Base-by-base conservation (phyloP, 2,888 invertebrate species). In the Tryphoninae sp. region DNA sequence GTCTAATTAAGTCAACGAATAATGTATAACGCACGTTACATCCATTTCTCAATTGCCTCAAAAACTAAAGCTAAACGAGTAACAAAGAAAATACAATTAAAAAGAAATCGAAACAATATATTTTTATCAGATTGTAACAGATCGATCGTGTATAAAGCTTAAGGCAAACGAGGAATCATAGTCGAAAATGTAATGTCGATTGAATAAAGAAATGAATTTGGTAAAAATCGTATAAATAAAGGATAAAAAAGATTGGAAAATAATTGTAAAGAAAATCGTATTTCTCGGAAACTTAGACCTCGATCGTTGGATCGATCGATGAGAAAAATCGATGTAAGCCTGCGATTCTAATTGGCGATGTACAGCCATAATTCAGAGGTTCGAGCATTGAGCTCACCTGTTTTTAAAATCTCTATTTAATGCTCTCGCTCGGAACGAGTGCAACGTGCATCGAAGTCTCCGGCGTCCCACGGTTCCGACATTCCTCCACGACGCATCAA, bases 371-470 rank as follows among this genome's bases (percentile, higher is more conserved):
- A 13, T 6, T 26, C 51, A 49, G 23, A 22, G 26, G 4, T 13
- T 71, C 13, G 13, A 71, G 45, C 58, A 58, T 58, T 26, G 71
- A 58, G 59, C 16, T 45, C 71, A 26, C 45, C 45, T 23, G 7
- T 13, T 22, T 9, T 6, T 58, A 26, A 68, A 33, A 40, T 6
- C 55, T 67, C 55, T 67, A 61, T 74, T 22, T 61, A 68, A 74
- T 79, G 65, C 53, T 53, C 64, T 59, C 71, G 65, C 61, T 61
- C 49, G 67, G 72, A 33, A 33, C 67, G 2, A 68, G 42, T 69
- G 23, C 33, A 13, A 11, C 73, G 58, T 4, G 69, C 78, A 45
- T 81, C 23, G 65, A 81, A 74, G 71, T 81, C 81, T 78, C 78
- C 74, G 58, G 11, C 42, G 53, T 65, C 16, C 11, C 64, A 64